Evolutionary conservation across 2,113 vertebrate genomes (phyloP), one percentile per base, ranked within the genome.

Genomic region (Protomyctophum bolini): DNA sequence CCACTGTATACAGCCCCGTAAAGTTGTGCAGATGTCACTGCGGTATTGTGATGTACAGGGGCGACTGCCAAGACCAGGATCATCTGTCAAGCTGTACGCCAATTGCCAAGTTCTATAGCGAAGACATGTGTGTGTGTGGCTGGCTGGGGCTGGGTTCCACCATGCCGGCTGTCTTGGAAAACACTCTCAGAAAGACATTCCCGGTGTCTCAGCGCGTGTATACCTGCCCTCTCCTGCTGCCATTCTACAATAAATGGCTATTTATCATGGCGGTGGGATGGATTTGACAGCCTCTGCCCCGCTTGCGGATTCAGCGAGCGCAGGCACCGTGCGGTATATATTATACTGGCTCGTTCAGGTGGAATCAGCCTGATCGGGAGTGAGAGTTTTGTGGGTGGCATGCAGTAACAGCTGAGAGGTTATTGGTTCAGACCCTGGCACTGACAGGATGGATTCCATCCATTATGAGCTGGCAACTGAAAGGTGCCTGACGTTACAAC

Each of bases 191-290:
- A 74, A 79, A 84, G 80, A 83, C 81, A 79, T 60, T 78, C 75
- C 51, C 61, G 81, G 77, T 50, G 72, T 82, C 81, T 85, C 84
- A 57, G 33, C 57, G 75, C 56, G 48, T 73, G 79, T 77, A 72
- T 82, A 82, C 81, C 84, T 87, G 77, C 86, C 77, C 81, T 66
- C 77, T 83, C 82, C 79, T 71, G 81, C 87, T 89, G 86, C 86
- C 86, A 80, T 82, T 76, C 69, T 62, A 81, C 85, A 80, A 80
- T 89, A 88, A 89, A 92, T 86, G 84, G 77, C 83, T 88, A 89
- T 91, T 90, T 88, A 89, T 88, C 86, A 87, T 82, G 83, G 82
- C 79, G 76, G n/a, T n/a, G 82, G 72, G 83, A 83, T 66, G 80
- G 67, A 83, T 88, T 72, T 90, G 87, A 91, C 88, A 90, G 84